Evolutionary conservation across 1,140 invertebrate species (phyloP), one percentile per base, ranked within the genome.

Genomic region (Sycobia sp.): DNA sequence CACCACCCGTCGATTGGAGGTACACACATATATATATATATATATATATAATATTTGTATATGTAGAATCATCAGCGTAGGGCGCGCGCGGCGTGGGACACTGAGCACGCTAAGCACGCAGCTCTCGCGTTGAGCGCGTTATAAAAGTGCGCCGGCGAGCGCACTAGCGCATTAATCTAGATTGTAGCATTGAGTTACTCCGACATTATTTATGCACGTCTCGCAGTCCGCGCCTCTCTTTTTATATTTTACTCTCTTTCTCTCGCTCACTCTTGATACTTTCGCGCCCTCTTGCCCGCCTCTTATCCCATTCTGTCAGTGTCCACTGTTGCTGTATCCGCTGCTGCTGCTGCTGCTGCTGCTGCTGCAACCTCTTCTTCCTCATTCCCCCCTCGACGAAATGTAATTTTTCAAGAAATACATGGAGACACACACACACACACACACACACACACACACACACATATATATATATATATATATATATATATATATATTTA

Each of bases 91-190:
- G n/a, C n/a, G n/a, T n/a, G n/a, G n/a, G n/a, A n/a, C n/a, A n/a
- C n/a, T n/a, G n/a, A n/a, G n/a, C 29, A 11, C 29, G 4, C 29
- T 4, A 32, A 32, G 11, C 4, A 32, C 11, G 5, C 29, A 32
- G 29, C 11, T 32, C 29, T 32, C 29, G 5, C 5, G 29, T 32
- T 11, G 5, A 11, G 29, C 29, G 29, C 29, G 29, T 4, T 4
- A 59, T 36, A 47, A 53, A 53, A 29, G 43, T 39, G 0, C 34
- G 5, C 27, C 65, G 54, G 36, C 58, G 64, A 39, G 60, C 59
- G 68, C 76, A 78, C 77, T 78, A 39, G 60, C 59, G 68, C 76
- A 78, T 77, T 78, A 77, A 79, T 79, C 74, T 78, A 73, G 76
- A 79, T 78, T 75, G 73, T 69, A 66, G 66, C 68, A 72, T 68